phyloP scores from a whole-genome alignment of 2,888 invertebrate genomes.

The Adineta ricciae region DNA sequence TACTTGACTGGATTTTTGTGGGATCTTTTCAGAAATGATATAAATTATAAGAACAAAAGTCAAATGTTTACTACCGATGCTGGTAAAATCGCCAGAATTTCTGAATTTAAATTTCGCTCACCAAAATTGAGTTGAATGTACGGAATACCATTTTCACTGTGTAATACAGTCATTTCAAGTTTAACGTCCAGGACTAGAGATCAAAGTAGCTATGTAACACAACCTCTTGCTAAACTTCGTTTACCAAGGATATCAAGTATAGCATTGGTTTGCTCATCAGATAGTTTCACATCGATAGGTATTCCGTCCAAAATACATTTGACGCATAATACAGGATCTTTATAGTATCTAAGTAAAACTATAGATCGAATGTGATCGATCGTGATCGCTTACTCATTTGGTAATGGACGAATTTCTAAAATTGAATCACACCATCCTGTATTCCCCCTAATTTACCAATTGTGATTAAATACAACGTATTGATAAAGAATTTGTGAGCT shows the following conservation, averaged over 20 bases:
- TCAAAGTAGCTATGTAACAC: background rate
- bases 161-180: constrained; percentile 13
- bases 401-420: background rate
- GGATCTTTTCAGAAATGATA: background rate
- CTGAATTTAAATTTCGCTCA: background rate
- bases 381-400: background rate
- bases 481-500: background rate
- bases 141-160: background rate
- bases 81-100: background rate
- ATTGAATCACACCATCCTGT: background rate
- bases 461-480: background rate
- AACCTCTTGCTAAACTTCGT: background rate
- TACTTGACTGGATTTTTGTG: background rate
- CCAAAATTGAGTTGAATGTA: background rate
- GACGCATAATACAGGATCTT: background rate
- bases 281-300: background rate
- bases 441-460: background rate
- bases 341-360: background rate
- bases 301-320: background rate
- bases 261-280: background rate
- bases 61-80: background rate
- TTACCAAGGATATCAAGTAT: background rate
- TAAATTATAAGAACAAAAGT: too few species aligned
- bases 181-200: background rate
- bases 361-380: too few species aligned